Evolutionary conservation across 1,140 invertebrate genomes (phyloP).

Genomic region (Apis florea): DNA sequence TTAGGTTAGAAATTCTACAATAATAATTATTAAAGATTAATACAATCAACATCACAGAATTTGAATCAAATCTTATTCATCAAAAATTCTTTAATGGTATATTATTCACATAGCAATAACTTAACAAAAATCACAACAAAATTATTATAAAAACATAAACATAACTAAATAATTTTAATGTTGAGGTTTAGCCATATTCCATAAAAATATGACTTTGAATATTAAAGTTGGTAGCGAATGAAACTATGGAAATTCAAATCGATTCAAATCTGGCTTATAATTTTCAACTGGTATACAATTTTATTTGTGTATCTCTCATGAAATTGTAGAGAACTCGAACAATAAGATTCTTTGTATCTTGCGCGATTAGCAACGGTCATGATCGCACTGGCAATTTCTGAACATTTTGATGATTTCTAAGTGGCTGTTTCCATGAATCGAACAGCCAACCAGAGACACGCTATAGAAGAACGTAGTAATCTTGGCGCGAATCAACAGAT

Average conservation of each 20-base stretch:
- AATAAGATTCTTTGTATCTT: slow-evolving; percentile 11
- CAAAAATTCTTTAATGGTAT: no score
- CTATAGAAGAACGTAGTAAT: neutral
- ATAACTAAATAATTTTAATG: slow-evolving; percentile 4
- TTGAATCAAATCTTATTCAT: no score
- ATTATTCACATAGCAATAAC: no score
- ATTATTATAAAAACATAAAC: no score
- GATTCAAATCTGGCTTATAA: neutral
- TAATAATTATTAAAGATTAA: no score
- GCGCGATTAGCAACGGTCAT: neutral
- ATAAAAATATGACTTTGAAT: neutral
- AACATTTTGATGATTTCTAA: neutral
- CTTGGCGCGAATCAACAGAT: neutral
- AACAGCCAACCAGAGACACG: neutral
- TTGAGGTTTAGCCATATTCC: neutral
- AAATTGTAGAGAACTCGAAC: slow-evolving; percentile 9
- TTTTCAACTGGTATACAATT: neutral
- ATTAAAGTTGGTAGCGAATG: neutral
- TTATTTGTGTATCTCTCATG: neutral
- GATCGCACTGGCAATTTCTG: neutral
- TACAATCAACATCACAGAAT: no score
- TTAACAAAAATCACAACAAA: no score
- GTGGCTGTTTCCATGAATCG: neutral
- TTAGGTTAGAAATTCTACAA: no score
- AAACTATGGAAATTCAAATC: neutral